Evolutionary conservation across 2,888 invertebrate species (phyloP), one percentile per base, ranked within the genome.

Genomic region (Clivina fossor): DNA sequence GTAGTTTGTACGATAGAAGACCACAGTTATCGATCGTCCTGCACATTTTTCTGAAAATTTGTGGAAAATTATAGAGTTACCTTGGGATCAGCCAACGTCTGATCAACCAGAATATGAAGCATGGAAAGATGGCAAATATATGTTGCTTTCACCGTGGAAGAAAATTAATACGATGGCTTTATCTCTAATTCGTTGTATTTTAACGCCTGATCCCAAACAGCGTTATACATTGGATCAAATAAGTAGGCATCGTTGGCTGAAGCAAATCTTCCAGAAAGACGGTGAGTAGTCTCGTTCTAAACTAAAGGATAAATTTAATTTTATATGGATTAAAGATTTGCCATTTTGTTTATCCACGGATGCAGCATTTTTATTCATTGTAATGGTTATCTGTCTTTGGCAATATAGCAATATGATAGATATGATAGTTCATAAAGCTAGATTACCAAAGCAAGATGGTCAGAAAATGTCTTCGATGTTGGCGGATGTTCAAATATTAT

Each of bases 391-490:
- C 81, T 77, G 80, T 75, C 90, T 90, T 90, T 90, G 90, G 90
- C 85, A 84, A 86, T 87, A 84, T 87, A 88, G 90, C 89, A 86
- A 84, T 84, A 84, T 89, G 88, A 88, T 83, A 80, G 80, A 74
- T 75, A 71, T 74, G 71, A 76, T 69, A 74, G n/a, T 78, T 88
- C 90, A 90, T 90, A 90, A 90, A 90, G 90, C 90, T 90, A 90
- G 86, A 88, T 90, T 90, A 90, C 90, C 90, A 90, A 90, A 90
- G 89, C 88, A 89, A 77, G 78, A 80, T 79, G 74, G 73, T 70
- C 66, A 13, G 26, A 60, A 62, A 24, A 41, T 32, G 18, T 49
- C 57, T 7, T 60, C 61, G 41, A 49, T 46, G 35, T 11, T 5
- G 13, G n/a, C n/a, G n/a, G n/a, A n/a, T n/a, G n/a, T n/a, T n/a